Conservation (phyloP, 2,888 invertebrate species). For the Macrosiphum euphorbiae region DNA sequence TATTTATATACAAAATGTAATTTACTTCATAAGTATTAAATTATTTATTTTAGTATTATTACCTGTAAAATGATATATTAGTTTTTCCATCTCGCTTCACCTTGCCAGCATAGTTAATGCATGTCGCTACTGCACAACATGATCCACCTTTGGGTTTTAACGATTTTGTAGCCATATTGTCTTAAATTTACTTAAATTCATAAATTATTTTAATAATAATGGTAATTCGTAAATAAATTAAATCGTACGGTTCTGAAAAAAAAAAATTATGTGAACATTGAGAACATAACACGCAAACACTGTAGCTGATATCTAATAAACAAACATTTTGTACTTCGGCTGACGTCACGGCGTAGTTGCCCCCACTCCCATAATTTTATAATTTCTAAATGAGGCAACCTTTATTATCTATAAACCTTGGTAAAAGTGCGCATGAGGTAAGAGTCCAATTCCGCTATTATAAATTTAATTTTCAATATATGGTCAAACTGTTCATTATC, state of each 20-base stretch:
- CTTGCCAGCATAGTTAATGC: neutral
- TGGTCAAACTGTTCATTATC: too few species aligned
- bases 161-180: neutral
- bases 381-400: conserved; percentile 7
- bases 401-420: conserved; percentile 24
- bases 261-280: neutral
- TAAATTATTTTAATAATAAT: neutral
- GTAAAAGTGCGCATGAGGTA: conserved; percentile 18
- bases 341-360: neutral
- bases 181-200: neutral
- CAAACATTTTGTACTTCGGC: neutral
- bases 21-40: neutral
- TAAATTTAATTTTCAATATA: conserved; percentile 24
- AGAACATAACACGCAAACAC: neutral
- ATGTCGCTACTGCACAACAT: conserved; percentile 15
- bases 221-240: neutral
- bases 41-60: neutral
- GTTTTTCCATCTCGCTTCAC: neutral
- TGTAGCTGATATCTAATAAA: neutral
- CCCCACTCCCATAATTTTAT: neutral
- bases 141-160: neutral
- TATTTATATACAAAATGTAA: neutral
- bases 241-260: neutral
- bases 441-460: conserved; percentile 31
- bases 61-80: neutral